Evolutionary conservation across 1,140 invertebrate species (phyloP).

Genomic region (Cotesia glomerata): DNA sequence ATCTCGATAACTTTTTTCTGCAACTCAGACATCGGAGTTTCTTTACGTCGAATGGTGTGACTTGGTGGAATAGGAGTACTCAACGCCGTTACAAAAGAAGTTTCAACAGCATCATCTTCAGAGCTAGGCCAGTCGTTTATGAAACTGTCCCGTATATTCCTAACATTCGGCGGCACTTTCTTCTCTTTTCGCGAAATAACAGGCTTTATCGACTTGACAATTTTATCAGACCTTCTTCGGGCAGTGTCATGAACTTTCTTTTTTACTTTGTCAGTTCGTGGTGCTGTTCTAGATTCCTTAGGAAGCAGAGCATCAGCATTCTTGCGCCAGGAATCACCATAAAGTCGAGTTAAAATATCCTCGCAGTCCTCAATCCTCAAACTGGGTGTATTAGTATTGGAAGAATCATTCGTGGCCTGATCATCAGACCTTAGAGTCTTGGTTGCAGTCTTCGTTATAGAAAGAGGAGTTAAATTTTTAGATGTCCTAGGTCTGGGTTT

Average conservation of each 20-base stretch:
- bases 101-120: constrained; percentile 4
- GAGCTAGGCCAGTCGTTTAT: constrained; percentile 3
- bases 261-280: constrained; percentile 27
- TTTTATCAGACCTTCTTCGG: not conserved
- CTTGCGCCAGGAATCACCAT: constrained; percentile 62
- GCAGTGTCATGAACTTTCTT: not conserved
- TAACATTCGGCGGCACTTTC: constrained; percentile 30
- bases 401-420: not conserved
- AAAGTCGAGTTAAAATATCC: constrained; percentile 63
- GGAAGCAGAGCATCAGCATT: constrained; percentile 48
- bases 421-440: not conserved
- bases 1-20: constrained; percentile 42
- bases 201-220: constrained; percentile 42
- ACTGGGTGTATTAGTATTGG: not conserved
- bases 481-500: not conserved
- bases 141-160: constrained; percentile 11
- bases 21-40: constrained; percentile 19
- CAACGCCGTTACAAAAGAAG: constrained; percentile 14
- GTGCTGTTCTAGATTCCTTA: constrained; percentile 13
- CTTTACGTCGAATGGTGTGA: constrained; percentile 6
- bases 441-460: too few species aligned
- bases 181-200: constrained; percentile 35
- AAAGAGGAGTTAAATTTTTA: constrained; percentile 15
- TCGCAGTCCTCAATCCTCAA: constrained; percentile 49
- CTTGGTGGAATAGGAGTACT: constrained; percentile 7